Percentiles rank a stretch among this genome's conserved stretches.
Conservation (phyloP, 1,140 invertebrate genomes). For the Drosophila murphyi region DNA sequence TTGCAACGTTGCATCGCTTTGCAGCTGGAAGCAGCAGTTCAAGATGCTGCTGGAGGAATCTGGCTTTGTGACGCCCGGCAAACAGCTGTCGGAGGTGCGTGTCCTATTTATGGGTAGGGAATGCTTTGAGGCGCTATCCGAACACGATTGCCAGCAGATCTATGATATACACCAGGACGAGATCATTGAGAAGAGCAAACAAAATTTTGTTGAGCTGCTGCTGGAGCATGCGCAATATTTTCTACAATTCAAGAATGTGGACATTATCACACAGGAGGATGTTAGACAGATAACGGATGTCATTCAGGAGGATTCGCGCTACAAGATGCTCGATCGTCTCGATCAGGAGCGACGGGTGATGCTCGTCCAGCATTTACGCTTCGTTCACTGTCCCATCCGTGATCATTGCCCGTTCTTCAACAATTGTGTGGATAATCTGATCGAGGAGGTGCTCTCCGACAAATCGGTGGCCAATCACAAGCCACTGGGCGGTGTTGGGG, state of each 20-base stretch:
- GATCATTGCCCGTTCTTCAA: slow-evolving; percentile 96
- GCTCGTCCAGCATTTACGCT: slow-evolving; percentile 97
- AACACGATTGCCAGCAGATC: slow-evolving; percentile 95
- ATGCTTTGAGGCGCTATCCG: slow-evolving; percentile 96
- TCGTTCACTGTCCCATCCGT: slow-evolving; percentile 96
- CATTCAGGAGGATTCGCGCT: slow-evolving; percentile 96
- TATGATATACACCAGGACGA: slow-evolving; percentile 98
- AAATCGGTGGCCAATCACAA: slow-evolving; percentile 86
- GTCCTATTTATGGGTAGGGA: slow-evolving; percentile 97
- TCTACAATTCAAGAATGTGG: slow-evolving; percentile 96
- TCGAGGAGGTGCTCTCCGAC: slow-evolving; percentile 90
- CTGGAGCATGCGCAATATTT: slow-evolving; percentile 97
- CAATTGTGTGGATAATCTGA: slow-evolving; percentile 95
- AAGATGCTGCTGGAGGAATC: slow-evolving; percentile 97
- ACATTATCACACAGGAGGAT: slow-evolving; percentile 96
- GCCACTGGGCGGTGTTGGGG: slow-evolving; percentile 85
- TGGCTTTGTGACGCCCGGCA: slow-evolving; percentile 96
- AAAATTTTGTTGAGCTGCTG: slow-evolving; percentile 96
- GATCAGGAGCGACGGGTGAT: slow-evolving; percentile 97
- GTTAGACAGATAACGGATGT: slow-evolving; percentile 97
- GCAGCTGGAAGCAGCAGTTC: slow-evolving; percentile 95
- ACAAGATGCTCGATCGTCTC: slow-evolving; percentile 95
- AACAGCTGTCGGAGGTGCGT: slow-evolving; percentile 95
- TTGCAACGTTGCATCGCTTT: background rate
- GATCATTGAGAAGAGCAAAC: slow-evolving; percentile 95